Evolutionary conservation across 2,113 vertebrate genomes (phyloP), one percentile per base, ranked within the genome.

Genomic region (Strix aluco): DNA sequence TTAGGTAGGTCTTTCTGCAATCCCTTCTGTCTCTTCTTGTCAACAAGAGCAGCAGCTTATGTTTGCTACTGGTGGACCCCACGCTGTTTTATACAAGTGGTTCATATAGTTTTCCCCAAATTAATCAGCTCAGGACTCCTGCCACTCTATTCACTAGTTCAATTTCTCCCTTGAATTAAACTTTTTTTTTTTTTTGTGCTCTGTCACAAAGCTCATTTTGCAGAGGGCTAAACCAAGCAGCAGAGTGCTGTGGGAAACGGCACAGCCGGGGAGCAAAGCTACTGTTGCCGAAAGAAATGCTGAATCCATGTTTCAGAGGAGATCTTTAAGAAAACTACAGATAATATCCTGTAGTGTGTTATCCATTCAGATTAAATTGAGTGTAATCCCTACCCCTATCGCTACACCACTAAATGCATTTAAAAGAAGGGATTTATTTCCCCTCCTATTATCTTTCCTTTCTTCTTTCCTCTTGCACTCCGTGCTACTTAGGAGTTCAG

Each of bases 391-490:
- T 95, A 86, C 40, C 59, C 80, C 59, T 86, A 59, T 88, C 1
- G 0, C 81, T 84, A 40, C 51, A 36, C 52, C 36, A 23, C 75
- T 93, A 92, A 96, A 88, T 9, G 63, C 63, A 61, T 94, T 96
- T 86, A 75, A 78, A 86, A 65, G 49, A 55, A 86, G 85, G 96
- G 40, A 65, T 94, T 97, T 92, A 88, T 94, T 93, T 83, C 44
- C 18, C 40, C 6, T 91, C 34, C 32, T 78, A 20, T 90, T 95
- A 83, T 46, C 61, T 79, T 74, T 59, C 54, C 81, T 59, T 73
- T 86, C 71, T 90, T 36, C 79, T 92, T 54, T 34, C 59, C 57
- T 85, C 71, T 85, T 82, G 66, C 34, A 29, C 44, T 81, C 75
- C 6, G 2, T 12, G 30, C 47, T 90, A 18, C 65, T 86, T 49